These are phyloP conservation scores for Drosophila multiciliata DNA, from an alignment of 2,888 invertebrate species.

Conservation along the genomic window DNA sequence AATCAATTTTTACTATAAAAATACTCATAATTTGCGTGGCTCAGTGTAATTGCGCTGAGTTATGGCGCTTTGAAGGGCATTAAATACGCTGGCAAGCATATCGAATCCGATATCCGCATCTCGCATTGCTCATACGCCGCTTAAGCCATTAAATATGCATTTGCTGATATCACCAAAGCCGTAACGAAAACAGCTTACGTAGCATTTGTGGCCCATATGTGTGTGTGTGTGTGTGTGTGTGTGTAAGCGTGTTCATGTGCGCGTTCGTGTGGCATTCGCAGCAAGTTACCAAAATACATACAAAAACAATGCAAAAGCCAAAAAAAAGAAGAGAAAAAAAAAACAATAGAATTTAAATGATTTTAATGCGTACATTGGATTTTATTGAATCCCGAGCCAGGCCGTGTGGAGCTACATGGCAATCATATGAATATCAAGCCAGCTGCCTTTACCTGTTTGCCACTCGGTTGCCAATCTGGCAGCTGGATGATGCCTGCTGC, in stretches of 20 bases:
- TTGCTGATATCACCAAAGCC: conserved; percentile 77
- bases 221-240: conserved; percentile 6
- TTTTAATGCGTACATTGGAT: conserved; percentile 81
- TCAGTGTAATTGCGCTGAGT: conserved; percentile 28
- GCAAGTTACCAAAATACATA: conserved; percentile 20
- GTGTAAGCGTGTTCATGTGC: conserved; percentile 10
- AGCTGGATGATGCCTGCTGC: not conserved
- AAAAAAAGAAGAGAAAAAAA: conserved; percentile 20
- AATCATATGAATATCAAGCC: conserved; percentile 70
- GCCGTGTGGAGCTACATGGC: conserved; percentile 55
- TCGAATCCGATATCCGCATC: conserved; percentile 39
- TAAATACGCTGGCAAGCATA: conserved; percentile 38
- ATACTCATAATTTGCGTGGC: conserved; percentile 17
- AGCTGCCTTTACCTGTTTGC: conserved; percentile 7
- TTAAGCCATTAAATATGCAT: conserved; percentile 79
- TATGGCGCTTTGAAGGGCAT: conserved; percentile 38
- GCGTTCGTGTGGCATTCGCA: conserved; percentile 16
- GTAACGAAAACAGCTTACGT: conserved; percentile 76
- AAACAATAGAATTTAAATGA: conserved; percentile 83
- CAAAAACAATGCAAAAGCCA: conserved; percentile 32
- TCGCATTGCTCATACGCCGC: conserved; percentile 68
- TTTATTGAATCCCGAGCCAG: conserved; percentile 69
- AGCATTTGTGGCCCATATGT: conserved; percentile 49
- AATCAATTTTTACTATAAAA: not conserved
- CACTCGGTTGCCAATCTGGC: conserved; percentile 7